These are phyloP conservation scores for cat (Felis catus) DNA, from an alignment of 2,113 vertebrate genomes.

Conservation along the genomic window F.catus_Fca126_mat1.0 CM031412.1:182327001-182327500, in stretches of 20 bases:
- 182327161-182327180: neutral
- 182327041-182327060: conserved; percentile 78
- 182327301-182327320: neutral
- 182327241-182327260: neutral
- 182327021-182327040: conserved; percentile 74
- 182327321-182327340: neutral
- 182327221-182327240: neutral
- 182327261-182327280: neutral
- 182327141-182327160: neutral
- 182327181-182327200: conserved; percentile 41
- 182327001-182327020: conserved; percentile 82
- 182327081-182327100: conserved; percentile 79
- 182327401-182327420: conserved; percentile 6
- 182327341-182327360: neutral
- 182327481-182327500: neutral
- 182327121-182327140: neutral
- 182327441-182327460: neutral
- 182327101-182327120: conserved; percentile 73
- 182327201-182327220: conserved; percentile 51
- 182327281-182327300: neutral
- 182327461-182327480: neutral
- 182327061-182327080: conserved; percentile 74
- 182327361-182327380: conserved; percentile 5
- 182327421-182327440: conserved; percentile 30
- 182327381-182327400: neutral